Percentiles rank a stretch among this genome's conserved stretches.
Conservation (phyloP, 1,140 invertebrate genomes). For the Microvelia longipes region DNA sequence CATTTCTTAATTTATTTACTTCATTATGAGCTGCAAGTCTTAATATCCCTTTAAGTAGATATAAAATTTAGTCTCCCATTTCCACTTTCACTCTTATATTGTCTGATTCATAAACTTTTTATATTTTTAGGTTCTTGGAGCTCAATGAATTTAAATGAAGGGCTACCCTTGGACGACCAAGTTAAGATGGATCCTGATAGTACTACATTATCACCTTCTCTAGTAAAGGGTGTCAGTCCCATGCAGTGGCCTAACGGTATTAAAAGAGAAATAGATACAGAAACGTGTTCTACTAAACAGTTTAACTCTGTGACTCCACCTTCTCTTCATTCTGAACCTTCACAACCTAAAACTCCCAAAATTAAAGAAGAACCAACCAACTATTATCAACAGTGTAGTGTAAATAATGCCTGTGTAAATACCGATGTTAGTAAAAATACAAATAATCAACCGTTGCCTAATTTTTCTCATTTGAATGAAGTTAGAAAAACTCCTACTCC, state of each 20-base stretch:
- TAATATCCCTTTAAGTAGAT: no score
- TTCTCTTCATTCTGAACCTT: no score
- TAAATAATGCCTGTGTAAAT: not conserved
- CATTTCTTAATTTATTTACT: no score
- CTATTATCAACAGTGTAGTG: not conserved
- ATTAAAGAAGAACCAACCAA: not conserved
- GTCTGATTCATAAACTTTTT: no score
- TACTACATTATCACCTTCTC: slow-evolving; percentile 30
- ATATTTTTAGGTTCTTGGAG: not conserved
- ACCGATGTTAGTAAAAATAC: not conserved
- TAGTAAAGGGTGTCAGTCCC: not conserved
- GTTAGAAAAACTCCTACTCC: not conserved
- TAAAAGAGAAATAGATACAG: not conserved
- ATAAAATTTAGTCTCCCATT: no score
- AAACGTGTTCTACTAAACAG: not conserved
- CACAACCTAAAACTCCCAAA: no score
- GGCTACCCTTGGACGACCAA: slow-evolving; percentile 29
- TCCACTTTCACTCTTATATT: no score
- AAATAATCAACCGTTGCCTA: not conserved
- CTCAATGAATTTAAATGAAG: not conserved
- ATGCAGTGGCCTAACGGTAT: not conserved
- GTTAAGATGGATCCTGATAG: slow-evolving; percentile 48
- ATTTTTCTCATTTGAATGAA: not conserved
- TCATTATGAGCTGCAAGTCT: no score
- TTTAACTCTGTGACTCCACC: no score